Percentiles rank a stretch among this genome's conserved stretches.
phyloP scores from a whole-genome alignment of 64 coral and sea anemone genomes.

The Orbicella faveolata region DNA sequence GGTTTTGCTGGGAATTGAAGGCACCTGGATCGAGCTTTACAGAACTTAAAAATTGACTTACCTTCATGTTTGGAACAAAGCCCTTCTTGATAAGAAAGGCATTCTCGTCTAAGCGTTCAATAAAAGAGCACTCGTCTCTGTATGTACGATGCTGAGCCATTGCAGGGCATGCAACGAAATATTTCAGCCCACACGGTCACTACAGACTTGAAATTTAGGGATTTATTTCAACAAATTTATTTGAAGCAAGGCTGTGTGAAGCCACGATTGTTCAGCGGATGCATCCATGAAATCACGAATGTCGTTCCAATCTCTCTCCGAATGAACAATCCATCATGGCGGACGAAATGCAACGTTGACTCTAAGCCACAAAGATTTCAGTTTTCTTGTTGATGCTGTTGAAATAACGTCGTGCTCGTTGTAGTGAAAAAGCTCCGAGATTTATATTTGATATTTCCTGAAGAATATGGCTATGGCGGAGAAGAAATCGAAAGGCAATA shows the following conservation, averaged over 20 bases:
- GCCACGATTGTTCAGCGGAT: neutral
- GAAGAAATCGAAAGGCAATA: constrained; percentile 48
- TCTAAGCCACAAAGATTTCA: neutral
- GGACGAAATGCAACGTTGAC: neutral
- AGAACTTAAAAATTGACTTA: constrained; percentile 5
- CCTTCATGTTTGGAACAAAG: constrained; percentile 93
- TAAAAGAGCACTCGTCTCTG: constrained; percentile 75
- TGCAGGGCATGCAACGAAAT: neutral
- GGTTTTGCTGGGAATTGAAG: too few relatives aligned
- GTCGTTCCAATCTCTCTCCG: neutral
- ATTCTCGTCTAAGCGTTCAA: constrained; percentile 64
- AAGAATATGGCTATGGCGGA: constrained; percentile 24
- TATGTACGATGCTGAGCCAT: constrained; percentile 39
- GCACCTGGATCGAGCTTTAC: too few relatives aligned
- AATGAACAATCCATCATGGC: neutral
- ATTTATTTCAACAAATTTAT: neutral
- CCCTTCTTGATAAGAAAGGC: constrained; percentile 85
- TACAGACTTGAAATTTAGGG: too few relatives aligned
- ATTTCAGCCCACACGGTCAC: too few relatives aligned
- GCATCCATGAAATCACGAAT: too few relatives aligned
- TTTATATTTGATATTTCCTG: neutral
- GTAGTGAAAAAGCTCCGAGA: too few relatives aligned
- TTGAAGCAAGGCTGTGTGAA: neutral
- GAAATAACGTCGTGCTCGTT: too few relatives aligned
- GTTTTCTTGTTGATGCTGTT: neutral